Evolutionary conservation across 2,888 invertebrate genomes (phyloP), one percentile per base, ranked within the genome.

Genomic region (Pristionchus entomophagus): DNA sequence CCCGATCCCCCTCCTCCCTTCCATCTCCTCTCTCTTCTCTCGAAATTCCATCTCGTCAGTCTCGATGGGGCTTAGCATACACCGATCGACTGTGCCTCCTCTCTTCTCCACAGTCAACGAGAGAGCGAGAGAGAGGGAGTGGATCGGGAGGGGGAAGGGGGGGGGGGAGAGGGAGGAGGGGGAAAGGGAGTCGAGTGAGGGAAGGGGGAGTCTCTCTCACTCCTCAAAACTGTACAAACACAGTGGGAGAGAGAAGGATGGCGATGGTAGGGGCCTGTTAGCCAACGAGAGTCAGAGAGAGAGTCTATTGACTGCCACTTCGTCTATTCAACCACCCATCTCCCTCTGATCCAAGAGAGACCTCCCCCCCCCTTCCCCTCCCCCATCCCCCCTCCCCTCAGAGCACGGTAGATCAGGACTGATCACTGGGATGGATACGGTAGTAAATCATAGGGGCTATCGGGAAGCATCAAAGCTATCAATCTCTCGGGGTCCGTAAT

Each of bases 261-360:
- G 56, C 35, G 81, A 59, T 38, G 56, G 80, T n/a, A n/a, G n/a
- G 45, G 78, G 78, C 69, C 69, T 73, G 69, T 73, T 73, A 73
- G 78, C 45, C n/a, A n/a, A n/a, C n/a, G n/a, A n/a, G n/a, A n/a
- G n/a, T n/a, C n/a, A n/a, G n/a, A 45, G 45, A 45, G 73, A 0
- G 77, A 77, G 78, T 78, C 78, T 78, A 49, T 78, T 78, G 49
- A 32, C 78, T 32, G 29, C 2, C 10, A 51, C 14, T 17, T 17
- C 5, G 12, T 29, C 78, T 19, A 78, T 78, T 51, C 45, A 78
- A 29, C n/a, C 41, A 5, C 41, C n/a, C 41, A n/a, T 73, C 41
- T n/a, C n/a, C n/a, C n/a, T n/a, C n/a, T n/a, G n/a, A n/a, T n/a
- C n/a, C n/a, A n/a, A n/a, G 41, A 22, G 10, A 32, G 32, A 17